Percentiles rank a stretch among this genome's conserved stretches.
Evolutionary conservation across 2,797 vertebrate genomes (phyloP).

Genomic region (Sebastes itinus): DNA sequence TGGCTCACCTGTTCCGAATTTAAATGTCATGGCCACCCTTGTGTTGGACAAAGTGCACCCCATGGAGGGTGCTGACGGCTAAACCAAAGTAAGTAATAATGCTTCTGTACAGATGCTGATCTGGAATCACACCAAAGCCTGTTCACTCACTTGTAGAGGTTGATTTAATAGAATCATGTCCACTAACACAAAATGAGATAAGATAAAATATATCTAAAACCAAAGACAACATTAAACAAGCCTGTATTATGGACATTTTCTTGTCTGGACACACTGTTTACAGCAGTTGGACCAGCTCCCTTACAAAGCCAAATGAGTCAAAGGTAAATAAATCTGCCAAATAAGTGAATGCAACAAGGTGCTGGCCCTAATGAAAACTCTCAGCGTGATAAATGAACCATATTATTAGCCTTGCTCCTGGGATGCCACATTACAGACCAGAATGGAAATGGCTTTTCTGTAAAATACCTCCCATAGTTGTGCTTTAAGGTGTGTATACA

Average conservation of each 20-base stretch:
- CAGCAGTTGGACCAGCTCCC: constrained; percentile 6
- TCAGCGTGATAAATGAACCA: constrained; percentile 57
- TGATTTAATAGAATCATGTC: neutral
- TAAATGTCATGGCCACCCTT: neutral
- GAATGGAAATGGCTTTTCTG: constrained; percentile 22
- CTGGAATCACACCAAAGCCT: neutral
- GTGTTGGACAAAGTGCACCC: neutral
- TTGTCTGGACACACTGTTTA: constrained; percentile 4
- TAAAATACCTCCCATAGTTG: neutral
- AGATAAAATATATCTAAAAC: neutral
- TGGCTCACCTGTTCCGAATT: neutral
- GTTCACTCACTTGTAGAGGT: neutral
- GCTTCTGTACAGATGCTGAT: neutral
- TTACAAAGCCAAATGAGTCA: constrained; percentile 31
- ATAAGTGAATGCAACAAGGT: constrained; percentile 41
- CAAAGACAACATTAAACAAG: neutral
- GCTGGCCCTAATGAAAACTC: constrained; percentile 54
- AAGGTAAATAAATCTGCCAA: constrained; percentile 48
- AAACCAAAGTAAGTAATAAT: neutral
- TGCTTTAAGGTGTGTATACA: neutral
- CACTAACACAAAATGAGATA: neutral
- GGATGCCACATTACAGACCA: constrained; percentile 16
- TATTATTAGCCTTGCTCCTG: constrained; percentile 38
- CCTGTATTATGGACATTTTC: neutral
- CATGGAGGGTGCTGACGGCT: neutral